Base-by-base conservation (phyloP, 2,888 invertebrate species). In the Limenitis camilla region DNA sequence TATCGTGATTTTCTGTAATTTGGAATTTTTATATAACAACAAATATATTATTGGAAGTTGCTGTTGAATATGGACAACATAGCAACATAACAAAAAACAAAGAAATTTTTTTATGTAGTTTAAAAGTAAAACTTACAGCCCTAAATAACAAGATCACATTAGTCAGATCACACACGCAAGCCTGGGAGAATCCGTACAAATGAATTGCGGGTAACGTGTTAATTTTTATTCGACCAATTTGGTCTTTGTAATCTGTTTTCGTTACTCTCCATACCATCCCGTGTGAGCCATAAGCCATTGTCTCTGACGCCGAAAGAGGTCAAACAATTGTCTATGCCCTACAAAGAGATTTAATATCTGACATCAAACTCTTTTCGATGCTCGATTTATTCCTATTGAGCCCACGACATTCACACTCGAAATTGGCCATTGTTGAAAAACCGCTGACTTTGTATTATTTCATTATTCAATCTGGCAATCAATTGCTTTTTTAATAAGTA, bases 201-300 rank as follows among this genome's bases (percentile, higher is more conserved):
- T 81, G 78, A 82, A 81, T 83, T 76, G 78, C 72, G 61, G 66
- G 58, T 60, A 76, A 83, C 75, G 78, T 76, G 83, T 81, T 86
- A 81, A 85, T 85, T 84, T 60, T 79, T 71, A 75, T 72, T 71
- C 76, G 65, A 74, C 78, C 81, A 83, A 84, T 83, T 84, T 81
- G 72, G 71, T 69, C 81, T 82, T 84, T 86, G 84, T 79, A 85
- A 86, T 85, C 82, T 80, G 74, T 81, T 85, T 85, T 86, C 80
- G 81, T 79, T 84, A 76, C 77, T 84, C 82, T 83, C 79, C 81
- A 78, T 72, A 68, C 53, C 63, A 55, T 69, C 67, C 70, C 81
- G 81, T 81, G 81, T 75, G 81, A 59, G 73, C 81, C 73, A 80
- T 83, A 81, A n/a, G 85, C 83, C 74, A 19, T 19, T 19, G 19